A percentile compares a stretch with the other conserved stretches of the same genome.
Conservation (phyloP, 2,113 vertebrate species). For the Chloebia gouldiae region DNA sequence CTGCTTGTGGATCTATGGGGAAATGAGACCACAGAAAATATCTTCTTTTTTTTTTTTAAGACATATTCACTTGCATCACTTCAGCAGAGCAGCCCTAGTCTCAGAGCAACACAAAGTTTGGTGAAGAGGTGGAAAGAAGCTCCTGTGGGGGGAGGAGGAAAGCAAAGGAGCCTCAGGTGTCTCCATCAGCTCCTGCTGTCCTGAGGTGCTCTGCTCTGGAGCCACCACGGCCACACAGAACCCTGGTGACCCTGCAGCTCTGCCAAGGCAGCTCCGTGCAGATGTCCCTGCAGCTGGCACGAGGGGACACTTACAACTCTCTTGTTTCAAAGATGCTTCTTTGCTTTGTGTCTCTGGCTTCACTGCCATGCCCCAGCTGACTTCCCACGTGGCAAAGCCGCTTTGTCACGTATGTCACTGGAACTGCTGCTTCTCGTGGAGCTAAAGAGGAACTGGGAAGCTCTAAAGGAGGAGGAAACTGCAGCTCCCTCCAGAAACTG, state of each 20-base stretch:
- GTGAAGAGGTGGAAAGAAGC: neutral
- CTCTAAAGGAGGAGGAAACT: neutral
- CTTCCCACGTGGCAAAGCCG: neutral
- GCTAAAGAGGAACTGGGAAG: neutral
- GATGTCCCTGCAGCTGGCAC: conserved; percentile 5
- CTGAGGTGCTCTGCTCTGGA: neutral
- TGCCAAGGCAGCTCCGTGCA: neutral
- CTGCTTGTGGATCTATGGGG: conserved; percentile 43
- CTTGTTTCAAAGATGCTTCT: neutral
- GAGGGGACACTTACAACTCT: neutral
- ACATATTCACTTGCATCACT: neutral
- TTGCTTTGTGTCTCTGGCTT: neutral
- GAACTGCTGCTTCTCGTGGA: neutral
- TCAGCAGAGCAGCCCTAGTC: neutral
- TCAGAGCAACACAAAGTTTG: neutral
- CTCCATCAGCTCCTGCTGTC: neutral
- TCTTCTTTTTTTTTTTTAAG: neutral
- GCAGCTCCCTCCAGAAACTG: neutral
- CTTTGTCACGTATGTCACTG: neutral
- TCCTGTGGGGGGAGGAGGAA: neutral
- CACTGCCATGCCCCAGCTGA: neutral
- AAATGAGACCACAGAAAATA: conserved; percentile 24
- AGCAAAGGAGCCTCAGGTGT: neutral
- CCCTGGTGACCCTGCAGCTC: neutral
- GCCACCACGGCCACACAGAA: fast-evolving